Percentiles rank a stretch among this genome's conserved stretches.
Conservation (phyloP, 2,888 invertebrate genomes). For the Diarsia brunnea region DNA sequence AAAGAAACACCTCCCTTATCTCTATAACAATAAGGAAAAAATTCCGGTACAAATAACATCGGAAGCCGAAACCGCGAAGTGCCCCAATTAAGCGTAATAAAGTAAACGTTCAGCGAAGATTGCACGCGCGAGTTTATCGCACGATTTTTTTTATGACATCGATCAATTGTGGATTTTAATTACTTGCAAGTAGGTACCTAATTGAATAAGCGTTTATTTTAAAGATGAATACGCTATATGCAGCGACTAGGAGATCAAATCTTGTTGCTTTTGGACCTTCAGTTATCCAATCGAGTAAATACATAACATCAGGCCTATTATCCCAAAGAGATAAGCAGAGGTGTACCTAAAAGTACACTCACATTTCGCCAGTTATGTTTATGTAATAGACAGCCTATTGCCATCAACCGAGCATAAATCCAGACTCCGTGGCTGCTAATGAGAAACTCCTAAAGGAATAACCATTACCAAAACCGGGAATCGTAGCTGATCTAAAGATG, state of each 20-base stretch:
- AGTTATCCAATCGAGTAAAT: no score
- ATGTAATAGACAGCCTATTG: no score
- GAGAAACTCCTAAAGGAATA: no score
- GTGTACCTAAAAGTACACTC: no score
- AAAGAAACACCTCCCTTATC: conserved; percentile 39
- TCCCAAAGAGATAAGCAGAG: neutral
- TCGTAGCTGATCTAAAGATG: no score
- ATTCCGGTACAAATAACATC: conserved; percentile 18
- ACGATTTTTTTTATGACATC: conserved; percentile 30
- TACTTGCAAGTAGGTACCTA: neutral
- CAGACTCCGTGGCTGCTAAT: no score
- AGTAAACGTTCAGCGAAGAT: conserved; percentile 56
- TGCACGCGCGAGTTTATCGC: conserved; percentile 27
- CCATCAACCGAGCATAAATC: no score
- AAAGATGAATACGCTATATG: neutral
- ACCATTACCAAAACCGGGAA: no score
- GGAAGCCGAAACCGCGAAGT: conserved; percentile 49
- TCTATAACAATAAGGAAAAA: conserved; percentile 34
- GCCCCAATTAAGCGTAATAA: conserved; percentile 77
- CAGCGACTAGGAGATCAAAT: neutral
- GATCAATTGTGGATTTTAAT: neutral
- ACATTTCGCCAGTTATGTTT: neutral
- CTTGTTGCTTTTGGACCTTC: neutral
- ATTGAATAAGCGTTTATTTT: no score
- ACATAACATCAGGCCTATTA: neutral